phyloP scores from a whole-genome alignment of 2,113 vertebrate species.

The Catharus fuscescens region DNA sequence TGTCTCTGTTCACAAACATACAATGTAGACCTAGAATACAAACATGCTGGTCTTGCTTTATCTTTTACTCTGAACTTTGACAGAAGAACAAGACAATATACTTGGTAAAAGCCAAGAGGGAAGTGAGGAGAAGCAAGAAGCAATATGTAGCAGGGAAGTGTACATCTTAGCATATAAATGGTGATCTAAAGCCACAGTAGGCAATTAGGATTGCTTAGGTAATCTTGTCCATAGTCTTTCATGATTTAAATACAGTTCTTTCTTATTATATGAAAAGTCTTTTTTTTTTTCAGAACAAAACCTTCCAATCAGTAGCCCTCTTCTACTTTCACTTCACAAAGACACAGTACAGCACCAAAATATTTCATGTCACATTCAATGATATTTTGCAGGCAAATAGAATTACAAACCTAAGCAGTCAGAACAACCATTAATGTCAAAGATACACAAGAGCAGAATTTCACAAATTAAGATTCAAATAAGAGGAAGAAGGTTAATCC shows the following conservation, averaged over 20 bases:
- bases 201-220: neutral
- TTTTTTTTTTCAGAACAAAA: neutral
- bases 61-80: neutral
- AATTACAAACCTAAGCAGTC: neutral
- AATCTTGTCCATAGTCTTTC: neutral
- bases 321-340: neutral
- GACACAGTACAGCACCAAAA: neutral
- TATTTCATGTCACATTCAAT: neutral
- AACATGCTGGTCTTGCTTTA: neutral
- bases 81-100: neutral
- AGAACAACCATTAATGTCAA: neutral
- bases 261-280: neutral
- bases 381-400: neutral
- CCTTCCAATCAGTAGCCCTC: neutral
- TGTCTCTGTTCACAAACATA: neutral
- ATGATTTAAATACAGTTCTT: neutral
- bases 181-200: neutral
- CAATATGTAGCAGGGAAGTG: neutral
- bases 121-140: neutral
- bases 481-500: neutral
- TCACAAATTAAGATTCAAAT: neutral
- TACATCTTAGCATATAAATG: neutral
- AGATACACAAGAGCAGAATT: neutral
- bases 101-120: neutral
- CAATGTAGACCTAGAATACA: neutral